Evolutionary conservation across 2,888 invertebrate genomes (phyloP).

Genomic region (Rhyacophila evoluta): DNA sequence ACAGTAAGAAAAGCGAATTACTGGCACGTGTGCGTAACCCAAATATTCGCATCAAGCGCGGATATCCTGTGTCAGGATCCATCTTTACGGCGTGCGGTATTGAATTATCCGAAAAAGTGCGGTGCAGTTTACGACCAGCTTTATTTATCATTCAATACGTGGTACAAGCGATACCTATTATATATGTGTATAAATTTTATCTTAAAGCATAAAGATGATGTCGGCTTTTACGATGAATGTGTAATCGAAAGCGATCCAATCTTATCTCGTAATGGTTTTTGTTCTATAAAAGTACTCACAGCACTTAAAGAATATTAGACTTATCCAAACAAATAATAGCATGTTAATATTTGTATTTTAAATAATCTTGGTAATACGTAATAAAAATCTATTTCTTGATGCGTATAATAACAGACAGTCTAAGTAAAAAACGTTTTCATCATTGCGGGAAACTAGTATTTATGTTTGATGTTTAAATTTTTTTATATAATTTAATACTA

Average conservation of each 20-base stretch:
- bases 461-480: no score
- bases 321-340: no score
- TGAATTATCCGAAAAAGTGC: not conserved
- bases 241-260: conserved; percentile 2
- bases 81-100: conserved; percentile 19
- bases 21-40: not conserved
- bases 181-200: not conserved
- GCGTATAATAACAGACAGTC: no score
- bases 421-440: no score
- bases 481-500: no score
- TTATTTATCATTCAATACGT: conserved; percentile 21
- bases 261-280: not conserved
- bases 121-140: conserved; percentile 19
- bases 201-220: not conserved
- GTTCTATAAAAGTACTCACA: not conserved
- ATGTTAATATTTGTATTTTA: no score
- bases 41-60: not conserved
- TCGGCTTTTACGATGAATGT: conserved; percentile 5
- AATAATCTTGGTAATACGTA: no score
- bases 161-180: not conserved
- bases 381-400: no score
- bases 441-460: no score
- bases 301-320: not conserved
- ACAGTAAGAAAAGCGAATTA: no score
- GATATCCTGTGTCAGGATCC: not conserved